Evolutionary conservation across 2,888 invertebrate species (phyloP), one percentile per base, ranked within the genome.

Genomic region (Pomacea canaliculata): DNA sequence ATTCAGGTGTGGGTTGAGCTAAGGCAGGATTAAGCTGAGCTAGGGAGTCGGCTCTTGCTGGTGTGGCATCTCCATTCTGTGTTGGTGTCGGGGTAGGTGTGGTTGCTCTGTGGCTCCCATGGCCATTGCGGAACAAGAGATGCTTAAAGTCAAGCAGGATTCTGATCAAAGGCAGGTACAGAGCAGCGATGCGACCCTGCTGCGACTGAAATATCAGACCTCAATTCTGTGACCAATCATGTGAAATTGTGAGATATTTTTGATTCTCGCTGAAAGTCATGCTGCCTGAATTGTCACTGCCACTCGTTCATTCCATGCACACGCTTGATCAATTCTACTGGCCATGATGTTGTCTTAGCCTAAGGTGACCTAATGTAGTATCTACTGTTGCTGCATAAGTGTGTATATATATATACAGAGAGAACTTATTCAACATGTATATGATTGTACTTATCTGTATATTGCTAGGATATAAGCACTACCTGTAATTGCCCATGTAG

Each of bases 161-260:
- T 8, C 95, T 94, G 80, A 99, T 92, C 94, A 97, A 95, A 0
- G 98, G 98, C 75, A 97, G 94, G 90, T 99, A 99, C 51, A 99
- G 93, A 66, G 95, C 93, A 0, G 97, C 96, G 73, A 99, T 96
- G 71, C 98, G 93, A 10, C 95, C 94, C 87, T 95, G 93, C 88
- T 87, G 95, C 9, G 95, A 94, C 93, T 93, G 83, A 12, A 85
- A 77, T 16, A 56, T 12, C 10, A 9, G 23, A 59, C 27, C 4
- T n/a, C 59, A 37, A 13, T 59, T 23, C 51, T 16, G 10, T 56
- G 10, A 56, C 16, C 16, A 56, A 3, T 16, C 49, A 19, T 46
- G 69, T 3, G 51, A 56, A 56, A 56, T 13, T 2, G 4, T 56
- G 51, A 16, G 16, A 4, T 13, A 56, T 13, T 37, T 37, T 37